Conservation (phyloP, 2,888 invertebrate genomes). For the Drosophila pegasa region DNA sequence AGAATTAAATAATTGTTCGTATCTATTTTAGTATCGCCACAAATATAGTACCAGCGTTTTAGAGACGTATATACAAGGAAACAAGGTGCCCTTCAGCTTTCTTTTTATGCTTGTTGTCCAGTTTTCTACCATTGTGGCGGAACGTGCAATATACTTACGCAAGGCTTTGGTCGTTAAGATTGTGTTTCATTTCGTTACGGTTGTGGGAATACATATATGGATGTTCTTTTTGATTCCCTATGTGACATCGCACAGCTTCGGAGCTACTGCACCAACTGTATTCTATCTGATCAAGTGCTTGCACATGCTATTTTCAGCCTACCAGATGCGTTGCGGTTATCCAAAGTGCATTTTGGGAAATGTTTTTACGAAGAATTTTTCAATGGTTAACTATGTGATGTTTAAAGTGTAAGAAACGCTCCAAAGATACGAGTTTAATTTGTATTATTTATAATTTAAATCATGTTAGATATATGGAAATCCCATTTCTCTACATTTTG, state of each 20-base stretch:
- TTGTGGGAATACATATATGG: conserved; percentile 96
- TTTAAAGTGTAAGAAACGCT: conserved; percentile 92
- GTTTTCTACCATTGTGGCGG: conserved; percentile 96
- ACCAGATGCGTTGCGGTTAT: conserved; percentile 98
- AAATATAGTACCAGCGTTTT: conserved; percentile 94
- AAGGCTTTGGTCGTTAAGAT: conserved; percentile 96
- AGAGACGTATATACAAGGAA: conserved; percentile 94
- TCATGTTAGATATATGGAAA: conserved; percentile 89
- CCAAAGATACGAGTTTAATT: not conserved
- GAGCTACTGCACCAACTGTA: conserved; percentile 91
- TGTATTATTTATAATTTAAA: not conserved
- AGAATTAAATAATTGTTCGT: too few species aligned
- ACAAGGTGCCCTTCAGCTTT: conserved; percentile 97
- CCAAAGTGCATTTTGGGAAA: conserved; percentile 98
- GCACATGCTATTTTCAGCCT: conserved; percentile 96
- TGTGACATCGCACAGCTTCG: conserved; percentile 90
- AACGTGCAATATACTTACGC: conserved; percentile 96
- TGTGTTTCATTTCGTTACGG: conserved; percentile 94
- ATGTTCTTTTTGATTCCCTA: conserved; percentile 97
- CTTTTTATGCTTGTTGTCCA: conserved; percentile 97
- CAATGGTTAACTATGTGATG: conserved; percentile 93
- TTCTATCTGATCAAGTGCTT: conserved; percentile 99
- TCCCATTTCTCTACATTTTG: conserved; percentile 98
- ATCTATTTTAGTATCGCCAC: conserved; percentile 55
- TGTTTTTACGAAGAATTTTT: conserved; percentile 97